Conservation (phyloP, 2,797 vertebrate genomes). For the Anniella stebbinsi region DNA sequence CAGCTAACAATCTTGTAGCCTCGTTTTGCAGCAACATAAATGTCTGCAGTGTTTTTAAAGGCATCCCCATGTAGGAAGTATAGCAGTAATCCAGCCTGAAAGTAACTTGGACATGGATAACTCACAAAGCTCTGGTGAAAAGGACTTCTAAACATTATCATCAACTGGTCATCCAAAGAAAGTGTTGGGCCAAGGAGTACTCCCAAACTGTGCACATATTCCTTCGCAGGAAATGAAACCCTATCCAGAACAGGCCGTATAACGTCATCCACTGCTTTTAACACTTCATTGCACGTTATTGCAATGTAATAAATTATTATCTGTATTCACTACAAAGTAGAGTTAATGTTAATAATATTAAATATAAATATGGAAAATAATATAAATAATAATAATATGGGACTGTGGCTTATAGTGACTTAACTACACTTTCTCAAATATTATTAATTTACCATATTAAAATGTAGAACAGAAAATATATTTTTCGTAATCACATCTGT, state of each 20-base stretch:
- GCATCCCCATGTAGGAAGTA: neutral
- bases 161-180: neutral
- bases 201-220: neutral
- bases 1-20: neutral
- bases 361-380: neutral
- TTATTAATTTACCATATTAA: slow-evolving; percentile 4
- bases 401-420: neutral
- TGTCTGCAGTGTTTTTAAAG: neutral
- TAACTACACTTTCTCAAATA: neutral
- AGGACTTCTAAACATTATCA: too few species aligned
- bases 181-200: too few species aligned
- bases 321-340: neutral
- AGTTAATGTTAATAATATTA: neutral
- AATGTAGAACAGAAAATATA: slow-evolving; percentile 6
- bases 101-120: neutral
- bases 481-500: slow-evolving; percentile 21
- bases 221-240: neutral
- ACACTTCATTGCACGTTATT: neutral
- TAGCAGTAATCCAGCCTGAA: neutral
- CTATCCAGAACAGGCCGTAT: neutral
- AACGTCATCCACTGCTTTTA: neutral
- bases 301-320: neutral
- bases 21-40: neutral
- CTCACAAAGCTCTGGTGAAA: neutral
- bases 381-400: neutral